Evolutionary conservation across 2,888 invertebrate genomes (phyloP), one percentile per base, ranked within the genome.

Genomic region (Archips crataeganus): DNA sequence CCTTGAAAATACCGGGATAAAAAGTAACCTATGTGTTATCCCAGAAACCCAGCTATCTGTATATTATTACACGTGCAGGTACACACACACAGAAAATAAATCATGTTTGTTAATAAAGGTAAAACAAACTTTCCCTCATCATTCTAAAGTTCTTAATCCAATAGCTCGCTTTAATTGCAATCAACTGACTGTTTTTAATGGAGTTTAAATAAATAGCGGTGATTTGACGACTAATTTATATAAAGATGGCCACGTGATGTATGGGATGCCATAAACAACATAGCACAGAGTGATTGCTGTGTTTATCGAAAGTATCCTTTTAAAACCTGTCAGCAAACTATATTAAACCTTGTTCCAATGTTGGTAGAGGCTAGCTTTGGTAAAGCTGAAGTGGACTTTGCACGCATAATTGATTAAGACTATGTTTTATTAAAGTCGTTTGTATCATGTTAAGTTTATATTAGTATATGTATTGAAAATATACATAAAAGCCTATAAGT

Each of bases 221-320:
- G 11, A 59, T 68, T 71, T 68, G 64, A 77, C 47, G 45, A 57
- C 61, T 71, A 75, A 74, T 77, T 73, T 54, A 74, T 72, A 51
- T 61, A 66, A 75, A 64, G 54, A 72, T 23, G 65, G 60, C 59
- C 64, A 54, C 8, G 68, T 75, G 75, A 77, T 74, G 67, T 70
- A 77, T 77, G 36, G 57, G 32, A 72, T 54, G 61, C 75, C n/a
- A 75, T 77, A 75, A 75, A 60, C 69, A 63, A 63, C 66, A 32
- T 32, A 77, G 61, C 75, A 54, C 70, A 73, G 75, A 77, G 62
- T 70, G 71, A 77, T 77, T 39, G 57, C 47, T 23, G 45, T 45
- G 64, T 51, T 71, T 71, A 75, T 76, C 74, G 75, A 74, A 77
- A 76, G 71, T 76, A 69, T 71, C 47, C 59, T 49, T 64, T 57